Conservation (phyloP, 1,140 invertebrate genomes). For the Daktulosphaira vitifoliae region DNA sequence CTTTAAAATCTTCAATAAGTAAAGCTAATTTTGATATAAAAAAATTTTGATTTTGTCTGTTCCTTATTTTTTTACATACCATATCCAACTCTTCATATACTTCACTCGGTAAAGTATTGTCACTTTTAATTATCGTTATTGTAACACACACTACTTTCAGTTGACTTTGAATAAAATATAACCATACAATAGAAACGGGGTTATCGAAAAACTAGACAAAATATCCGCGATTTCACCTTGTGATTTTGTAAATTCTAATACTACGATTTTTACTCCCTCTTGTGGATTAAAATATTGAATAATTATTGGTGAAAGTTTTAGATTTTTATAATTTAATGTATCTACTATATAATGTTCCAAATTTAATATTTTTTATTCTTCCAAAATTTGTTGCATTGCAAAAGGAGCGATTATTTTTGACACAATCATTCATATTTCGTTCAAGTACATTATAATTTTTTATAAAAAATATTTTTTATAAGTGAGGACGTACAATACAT, state of each 20-base stretch:
- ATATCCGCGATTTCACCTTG: not conserved
- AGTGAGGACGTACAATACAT: not conserved
- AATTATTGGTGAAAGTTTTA: not conserved
- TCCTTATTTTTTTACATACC: not conserved
- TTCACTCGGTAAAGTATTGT: not conserved
- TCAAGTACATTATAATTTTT: not conserved
- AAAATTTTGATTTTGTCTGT: not conserved
- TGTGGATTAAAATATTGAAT: conserved; percentile 3
- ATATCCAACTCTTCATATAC: not conserved
- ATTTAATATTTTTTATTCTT: not conserved
- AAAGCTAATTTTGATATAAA: too few species aligned
- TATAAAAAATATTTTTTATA: not conserved
- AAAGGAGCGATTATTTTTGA: not conserved
- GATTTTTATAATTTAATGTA: not conserved
- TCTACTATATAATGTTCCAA: conserved; percentile 4
- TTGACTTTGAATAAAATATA: not conserved
- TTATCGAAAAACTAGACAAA: not conserved
- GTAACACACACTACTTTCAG: not conserved
- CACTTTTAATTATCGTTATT: not conserved
- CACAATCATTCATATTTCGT: conserved; percentile 5
- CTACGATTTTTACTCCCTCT: not conserved
- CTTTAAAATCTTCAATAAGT: too few species aligned
- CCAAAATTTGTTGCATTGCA: not conserved
- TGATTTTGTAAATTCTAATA: not conserved
- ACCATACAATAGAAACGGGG: not conserved